A percentile compares a stretch with the other conserved stretches of the same genome.
These are phyloP conservation scores for Vimba vimba DNA, from an alignment of 2,113 vertebrate species.

Conservation along the genomic window DNA sequence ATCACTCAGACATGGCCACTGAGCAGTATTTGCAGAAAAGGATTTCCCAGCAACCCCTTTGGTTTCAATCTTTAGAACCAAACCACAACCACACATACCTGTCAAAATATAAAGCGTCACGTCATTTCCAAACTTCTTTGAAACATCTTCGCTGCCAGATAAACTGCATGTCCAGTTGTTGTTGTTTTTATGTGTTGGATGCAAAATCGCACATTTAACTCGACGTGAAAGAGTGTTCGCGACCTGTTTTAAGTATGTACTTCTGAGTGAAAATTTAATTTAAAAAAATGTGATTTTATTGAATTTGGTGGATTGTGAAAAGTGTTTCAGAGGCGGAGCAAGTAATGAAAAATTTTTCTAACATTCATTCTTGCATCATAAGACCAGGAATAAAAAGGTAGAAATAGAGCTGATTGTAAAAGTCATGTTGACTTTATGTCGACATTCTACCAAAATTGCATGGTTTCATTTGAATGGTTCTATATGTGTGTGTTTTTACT, in stretches of 20 bases:
- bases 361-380: neutral
- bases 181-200: neutral
- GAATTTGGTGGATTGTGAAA: neutral
- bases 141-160: neutral
- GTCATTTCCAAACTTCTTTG: neutral
- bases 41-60: slow-evolving; percentile 35
- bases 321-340: neutral
- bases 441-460: neutral
- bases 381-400: neutral
- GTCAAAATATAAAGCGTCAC: neutral
- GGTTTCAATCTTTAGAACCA: slow-evolving; percentile 22
- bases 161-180: neutral
- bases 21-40: neutral
- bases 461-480: neutral
- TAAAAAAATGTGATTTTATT: neutral
- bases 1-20: neutral
- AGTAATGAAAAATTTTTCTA: neutral
- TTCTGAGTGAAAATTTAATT: too few species aligned
- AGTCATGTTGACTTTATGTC: neutral
- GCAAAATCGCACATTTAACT: neutral
- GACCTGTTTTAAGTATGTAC: neutral
- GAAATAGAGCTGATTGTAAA: neutral
- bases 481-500: neutral
- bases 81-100: slow-evolving; percentile 27
- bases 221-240: neutral